Evolutionary conservation across 1,140 invertebrate species (phyloP), one percentile per base, ranked within the genome.

Genomic region (Polypedilum vanderplanki): DNA sequence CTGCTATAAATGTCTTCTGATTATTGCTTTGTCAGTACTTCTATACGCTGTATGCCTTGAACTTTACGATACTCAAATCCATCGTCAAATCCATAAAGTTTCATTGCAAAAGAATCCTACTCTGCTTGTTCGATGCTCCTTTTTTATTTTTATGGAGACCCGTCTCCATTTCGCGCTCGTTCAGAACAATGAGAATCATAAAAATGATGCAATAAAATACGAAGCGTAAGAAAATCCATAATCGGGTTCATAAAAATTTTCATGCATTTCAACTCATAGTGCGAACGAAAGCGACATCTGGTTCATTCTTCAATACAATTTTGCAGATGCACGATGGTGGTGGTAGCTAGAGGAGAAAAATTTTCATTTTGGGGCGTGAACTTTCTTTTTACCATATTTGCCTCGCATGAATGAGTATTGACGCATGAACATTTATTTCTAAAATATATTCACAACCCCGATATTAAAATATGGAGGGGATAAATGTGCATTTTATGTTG

Each of bases 231-330:
- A 70, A 70, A 70, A 70, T 70, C 65, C 20, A 70, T 70, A 70
- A 70, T 70, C 65, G 65, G 65, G 65, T 70, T 70, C 65, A 70
- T 70, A 22, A 70, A 70, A 70, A 57, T 57, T 57, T 57, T 57
- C 46, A 57, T 57, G 46, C 46, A 57, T 57, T 57, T 57, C 24
- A 33, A 33, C 24, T 33, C 24, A 33, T 33, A n/a, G 46, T 15
- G 46, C 4, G 0, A 57, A 57, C 41, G 15, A n/a, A 15, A 57
- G 46, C 46, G 46, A 57, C 46, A 57, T 57, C 46, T 57, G 10
- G 10, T 15, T 33, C 24, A 3, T 5, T 33, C 24, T 33, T 33
- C 5, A 5, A 33, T 33, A 33, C 5, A 1, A 1, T 33, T 33
- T 33, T 33, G n/a, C n/a, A n/a, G n/a, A n/a, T 15, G 8, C 12